Evolutionary conservation across 2,888 invertebrate genomes (phyloP), one percentile per base, ranked within the genome.

Genomic region (Acrobeloides nanus): DNA sequence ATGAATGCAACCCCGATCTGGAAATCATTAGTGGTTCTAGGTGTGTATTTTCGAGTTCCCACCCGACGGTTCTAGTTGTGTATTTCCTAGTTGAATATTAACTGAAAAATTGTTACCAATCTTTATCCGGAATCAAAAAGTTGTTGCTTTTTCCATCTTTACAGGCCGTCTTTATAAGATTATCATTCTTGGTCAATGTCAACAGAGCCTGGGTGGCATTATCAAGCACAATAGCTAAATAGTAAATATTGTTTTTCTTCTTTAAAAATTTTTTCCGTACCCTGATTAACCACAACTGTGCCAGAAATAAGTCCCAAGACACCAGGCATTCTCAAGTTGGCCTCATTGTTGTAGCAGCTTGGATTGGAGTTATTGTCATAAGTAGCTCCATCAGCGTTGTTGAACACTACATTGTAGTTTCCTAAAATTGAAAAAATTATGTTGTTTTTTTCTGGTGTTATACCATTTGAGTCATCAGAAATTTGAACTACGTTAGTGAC

Each of bases 131-230:
- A 17, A 55, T 32, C 18, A 57, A 25, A 3, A 58, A 21, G 35
- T 55, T 57, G 37, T 46, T 51, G 15, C 29, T 34, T 32, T 55
- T 55, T 15, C 55, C 55, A 35, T 55, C 38, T 6, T 59, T 35
- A 38, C 55, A 55, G 20, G 58, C 53, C 1, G 27, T 50, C 12
- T 53, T 53, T 31, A 52, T 27, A 21, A 52, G 34, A 7, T 23
- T 39, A 1, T 51, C 52, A 29, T 52, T 27, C 32, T 52, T 52
- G 15, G 32, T 15, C 32, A 52, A 29, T 23, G 53, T 54, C 12
- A 49, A 34, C 33, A 23, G 33, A 10, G 27, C 51, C 29, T 21
- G 21, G 33, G 15, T 51, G 27, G 17, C 45, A 18, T 33, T 55
- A 8, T 5, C 46, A 18, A 29, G 41, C 21, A 33, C 46, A 23